Evolutionary conservation across 1,140 invertebrate species (phyloP).

Genomic region (Chrysoperla carnea): DNA sequence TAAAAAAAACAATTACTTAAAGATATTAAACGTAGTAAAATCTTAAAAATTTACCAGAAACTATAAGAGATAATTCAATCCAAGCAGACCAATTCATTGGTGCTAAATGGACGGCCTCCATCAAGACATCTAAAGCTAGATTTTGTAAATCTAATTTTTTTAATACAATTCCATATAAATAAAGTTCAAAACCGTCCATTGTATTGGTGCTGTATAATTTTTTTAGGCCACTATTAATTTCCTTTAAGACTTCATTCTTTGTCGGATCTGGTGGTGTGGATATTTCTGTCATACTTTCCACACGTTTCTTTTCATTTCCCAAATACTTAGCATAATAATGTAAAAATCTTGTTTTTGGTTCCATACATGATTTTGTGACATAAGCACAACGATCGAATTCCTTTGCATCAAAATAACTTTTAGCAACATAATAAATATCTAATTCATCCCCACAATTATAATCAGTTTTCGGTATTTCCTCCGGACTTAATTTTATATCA

Average conservation of each 20-base stretch:
- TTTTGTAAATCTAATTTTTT: constrained; percentile 69
- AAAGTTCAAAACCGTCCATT: constrained; percentile 76
- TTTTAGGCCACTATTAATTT: constrained; percentile 33
- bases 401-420: constrained; percentile 79
- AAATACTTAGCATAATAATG: constrained; percentile 75
- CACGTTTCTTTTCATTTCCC: constrained; percentile 71
- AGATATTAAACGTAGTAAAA: constrained; percentile 17
- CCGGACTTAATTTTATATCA: constrained; percentile 34
- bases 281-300: constrained; percentile 66
- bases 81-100: constrained; percentile 88
- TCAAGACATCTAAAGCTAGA: constrained; percentile 55
- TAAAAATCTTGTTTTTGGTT: constrained; percentile 55
- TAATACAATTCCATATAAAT: constrained; percentile 81
- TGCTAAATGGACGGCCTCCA: constrained; percentile 55
- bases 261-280: constrained; percentile 47
- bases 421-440: constrained; percentile 62
- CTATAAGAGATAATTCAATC: constrained; percentile 75
- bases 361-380: constrained; percentile 52
- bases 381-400: constrained; percentile 84
- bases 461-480: constrained; percentile 19
- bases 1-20: too few species aligned
- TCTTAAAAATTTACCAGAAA: constrained; percentile 47
- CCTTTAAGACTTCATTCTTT: constrained; percentile 33
- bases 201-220: constrained; percentile 37
- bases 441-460: constrained; percentile 35